Evolutionary conservation across 2,888 invertebrate species (phyloP).

Genomic region (Eupsilia transversa): DNA sequence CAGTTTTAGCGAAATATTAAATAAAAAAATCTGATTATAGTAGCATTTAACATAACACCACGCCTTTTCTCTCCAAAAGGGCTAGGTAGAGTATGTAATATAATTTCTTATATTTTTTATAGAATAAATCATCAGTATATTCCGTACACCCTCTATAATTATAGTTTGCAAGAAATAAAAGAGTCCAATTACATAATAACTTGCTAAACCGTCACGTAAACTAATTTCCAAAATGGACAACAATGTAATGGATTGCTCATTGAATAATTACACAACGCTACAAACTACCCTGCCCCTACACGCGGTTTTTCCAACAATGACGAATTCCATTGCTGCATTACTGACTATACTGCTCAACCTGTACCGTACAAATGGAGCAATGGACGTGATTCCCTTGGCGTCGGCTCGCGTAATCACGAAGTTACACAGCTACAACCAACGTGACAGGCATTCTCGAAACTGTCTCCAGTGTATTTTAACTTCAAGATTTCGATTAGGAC

Average conservation of each 20-base stretch:
- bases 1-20: not conserved
- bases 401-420: slow-evolving; percentile 15
- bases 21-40: too few relatives aligned
- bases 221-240: slow-evolving; percentile 33
- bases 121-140: too few relatives aligned
- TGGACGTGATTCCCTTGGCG: slow-evolving; percentile 15
- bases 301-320: slow-evolving; percentile 7
- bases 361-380: slow-evolving; percentile 13
- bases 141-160: too few relatives aligned
- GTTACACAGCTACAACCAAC: slow-evolving; percentile 8
- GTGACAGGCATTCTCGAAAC: slow-evolving; percentile 47
- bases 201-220: slow-evolving; percentile 10
- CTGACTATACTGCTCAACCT: slow-evolving; percentile 15
- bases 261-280: slow-evolving; percentile 46
- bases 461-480: slow-evolving; percentile 57
- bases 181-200: not conserved
- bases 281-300: slow-evolving; percentile 3
- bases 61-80: too few relatives aligned
- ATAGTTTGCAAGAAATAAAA: slow-evolving; percentile 1
- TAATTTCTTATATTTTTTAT: too few relatives aligned
- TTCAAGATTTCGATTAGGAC: slow-evolving; percentile 57
- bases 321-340: slow-evolving; percentile 33
- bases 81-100: too few relatives aligned
- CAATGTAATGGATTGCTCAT: slow-evolving; percentile 49
- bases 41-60: too few relatives aligned